Conservation (phyloP, 2,797 vertebrate genomes). For the Uromys caudimaculatus region DNA sequence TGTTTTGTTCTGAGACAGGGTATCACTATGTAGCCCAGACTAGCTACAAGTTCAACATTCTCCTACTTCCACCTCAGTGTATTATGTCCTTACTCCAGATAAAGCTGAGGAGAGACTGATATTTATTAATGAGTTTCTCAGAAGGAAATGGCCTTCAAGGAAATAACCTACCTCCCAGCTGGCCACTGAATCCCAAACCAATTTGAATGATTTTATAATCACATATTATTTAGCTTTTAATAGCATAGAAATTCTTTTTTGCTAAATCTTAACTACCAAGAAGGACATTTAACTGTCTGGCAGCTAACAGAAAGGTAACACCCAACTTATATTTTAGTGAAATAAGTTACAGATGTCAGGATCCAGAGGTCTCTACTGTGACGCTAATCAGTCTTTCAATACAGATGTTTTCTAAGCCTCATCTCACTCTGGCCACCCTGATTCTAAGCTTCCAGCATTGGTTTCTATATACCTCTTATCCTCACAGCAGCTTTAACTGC, state of each 20-base stretch:
- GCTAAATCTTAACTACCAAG: conserved; percentile 12
- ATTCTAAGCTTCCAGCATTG: not conserved
- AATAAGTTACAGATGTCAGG: not conserved
- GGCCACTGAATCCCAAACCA: not conserved
- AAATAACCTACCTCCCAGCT: not conserved
- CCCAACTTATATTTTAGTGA: not conserved
- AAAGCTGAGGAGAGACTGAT: conserved; percentile 89
- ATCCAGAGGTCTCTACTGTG: not conserved
- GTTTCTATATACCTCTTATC: not conserved
- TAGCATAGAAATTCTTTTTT: conserved; percentile 43
- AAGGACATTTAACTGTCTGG: not conserved
- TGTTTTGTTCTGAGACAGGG: not conserved
- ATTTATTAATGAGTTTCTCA: conserved; percentile 53
- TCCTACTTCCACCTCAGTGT: not conserved
- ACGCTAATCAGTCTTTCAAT: not conserved
- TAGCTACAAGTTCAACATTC: not conserved
- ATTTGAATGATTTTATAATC: conserved; percentile 14
- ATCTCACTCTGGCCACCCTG: not conserved
- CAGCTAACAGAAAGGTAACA: not conserved
- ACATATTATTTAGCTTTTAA: conserved; percentile 28
- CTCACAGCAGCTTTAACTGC: too few relatives aligned
- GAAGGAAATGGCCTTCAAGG: conserved; percentile 34
- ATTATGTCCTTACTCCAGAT: conserved; percentile 85
- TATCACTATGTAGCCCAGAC: not conserved
- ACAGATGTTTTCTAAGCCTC: not conserved